Conservation (phyloP, 2,113 vertebrate species). For the Maccullochella peelii region DNA sequence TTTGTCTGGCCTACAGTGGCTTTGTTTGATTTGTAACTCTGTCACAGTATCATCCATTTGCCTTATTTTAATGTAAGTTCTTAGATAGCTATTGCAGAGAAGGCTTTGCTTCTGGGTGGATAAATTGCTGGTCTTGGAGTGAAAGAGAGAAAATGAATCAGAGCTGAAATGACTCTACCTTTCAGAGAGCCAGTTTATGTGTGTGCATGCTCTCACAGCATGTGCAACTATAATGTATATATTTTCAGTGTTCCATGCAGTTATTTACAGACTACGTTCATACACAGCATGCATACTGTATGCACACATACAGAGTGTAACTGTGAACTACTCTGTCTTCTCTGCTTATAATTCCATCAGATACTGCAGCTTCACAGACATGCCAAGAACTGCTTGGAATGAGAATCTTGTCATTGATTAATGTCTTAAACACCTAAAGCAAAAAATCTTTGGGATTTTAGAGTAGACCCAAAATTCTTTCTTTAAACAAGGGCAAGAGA, state of each 20-base stretch:
- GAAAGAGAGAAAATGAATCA: neutral
- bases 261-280: neutral
- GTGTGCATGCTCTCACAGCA: neutral
- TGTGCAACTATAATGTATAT: neutral
- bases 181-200: constrained; percentile 3
- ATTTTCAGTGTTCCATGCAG: neutral
- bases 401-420: constrained; percentile 39
- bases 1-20: constrained; percentile 16
- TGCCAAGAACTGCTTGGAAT: constrained; percentile 4
- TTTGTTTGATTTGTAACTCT: constrained; percentile 45
- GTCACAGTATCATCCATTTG: constrained; percentile 39
- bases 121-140: constrained; percentile 4
- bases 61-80: constrained; percentile 35
- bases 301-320: constrained; percentile 7
- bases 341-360: constrained; percentile 9
- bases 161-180: constrained; percentile 4
- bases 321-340: neutral
- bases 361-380: constrained; percentile 10
- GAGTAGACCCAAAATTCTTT: constrained; percentile 28
- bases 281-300: neutral
- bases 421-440: constrained; percentile 25
- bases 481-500: constrained; percentile 30
- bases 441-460: constrained; percentile 28
- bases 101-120: constrained; percentile 30
- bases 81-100: constrained; percentile 20